Conservation (phyloP, 1,140 invertebrate genomes). For the Bombus waltoni region DNA sequence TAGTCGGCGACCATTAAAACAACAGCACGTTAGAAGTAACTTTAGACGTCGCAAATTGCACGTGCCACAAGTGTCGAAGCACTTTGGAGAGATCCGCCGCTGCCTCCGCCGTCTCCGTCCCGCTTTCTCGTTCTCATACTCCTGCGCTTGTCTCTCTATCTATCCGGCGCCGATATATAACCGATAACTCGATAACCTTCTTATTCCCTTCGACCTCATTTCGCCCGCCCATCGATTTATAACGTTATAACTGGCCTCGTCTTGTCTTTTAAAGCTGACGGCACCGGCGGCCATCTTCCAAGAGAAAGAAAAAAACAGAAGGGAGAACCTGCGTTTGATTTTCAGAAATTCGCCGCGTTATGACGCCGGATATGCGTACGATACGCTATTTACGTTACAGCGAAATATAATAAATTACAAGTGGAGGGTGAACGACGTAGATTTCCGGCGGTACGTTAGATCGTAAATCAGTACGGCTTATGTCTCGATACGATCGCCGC, state of each 20-base stretch:
- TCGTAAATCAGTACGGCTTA: conserved; percentile 34
- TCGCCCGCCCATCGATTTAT: conserved; percentile 43
- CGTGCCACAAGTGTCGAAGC: conserved; percentile 53
- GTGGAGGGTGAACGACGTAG: neutral
- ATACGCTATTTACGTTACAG: neutral
- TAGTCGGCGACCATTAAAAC: conserved; percentile 44
- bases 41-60: conserved; percentile 64
- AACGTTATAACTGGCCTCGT: conserved; percentile 57
- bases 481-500: conserved; percentile 29
- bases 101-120: neutral
- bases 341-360: no score
- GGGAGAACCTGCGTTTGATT: neutral
- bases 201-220: conserved; percentile 67
- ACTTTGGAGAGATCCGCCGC: conserved; percentile 52
- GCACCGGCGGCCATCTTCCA: neutral
- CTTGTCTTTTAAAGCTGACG: conserved; percentile 59
- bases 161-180: conserved; percentile 58
- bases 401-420: conserved; percentile 19
- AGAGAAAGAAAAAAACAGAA: no score
- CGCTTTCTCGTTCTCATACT: neutral
- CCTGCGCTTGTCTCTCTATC: neutral
- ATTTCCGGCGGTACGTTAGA: neutral
- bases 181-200: conserved; percentile 67
- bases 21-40: conserved; percentile 53
- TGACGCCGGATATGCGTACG: neutral